Conservation (phyloP, 2,888 invertebrate species). For the Epirrhoe tristata region DNA sequence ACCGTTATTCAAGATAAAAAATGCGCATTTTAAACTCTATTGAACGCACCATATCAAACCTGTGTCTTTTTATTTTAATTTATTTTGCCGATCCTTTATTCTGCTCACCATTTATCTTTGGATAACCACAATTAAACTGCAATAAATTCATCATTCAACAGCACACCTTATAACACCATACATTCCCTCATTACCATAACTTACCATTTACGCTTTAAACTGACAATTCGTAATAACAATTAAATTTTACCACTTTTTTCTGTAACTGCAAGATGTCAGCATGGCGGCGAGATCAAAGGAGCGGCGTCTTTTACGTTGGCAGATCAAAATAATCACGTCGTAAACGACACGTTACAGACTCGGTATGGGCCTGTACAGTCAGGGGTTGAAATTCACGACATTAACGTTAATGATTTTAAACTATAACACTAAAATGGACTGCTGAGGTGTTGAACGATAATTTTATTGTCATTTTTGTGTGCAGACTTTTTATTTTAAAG, state of each 20-base stretch:
- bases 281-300: constrained; percentile 69
- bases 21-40: no score
- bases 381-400: constrained; percentile 34
- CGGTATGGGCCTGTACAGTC: constrained; percentile 44
- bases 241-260: constrained; percentile 54
- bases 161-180: constrained; percentile 5
- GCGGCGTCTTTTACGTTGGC: constrained; percentile 67
- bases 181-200: constrained; percentile 30
- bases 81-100: neutral
- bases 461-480: constrained; percentile 13
- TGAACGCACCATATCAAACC: no score
- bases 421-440: constrained; percentile 9
- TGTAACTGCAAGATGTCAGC: constrained; percentile 57
- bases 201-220: constrained; percentile 36
- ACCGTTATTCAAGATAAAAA: no score
- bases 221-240: constrained; percentile 53
- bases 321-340: constrained; percentile 62
- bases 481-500: neutral
- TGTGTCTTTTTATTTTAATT: neutral
- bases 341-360: constrained; percentile 63
- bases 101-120: neutral
- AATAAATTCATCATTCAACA: constrained; percentile 11
- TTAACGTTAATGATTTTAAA: constrained; percentile 20
- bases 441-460: constrained; percentile 21
- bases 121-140: neutral